phyloP scores from a whole-genome alignment of 2,888 invertebrate species.

The Dynastes grantii region DNA sequence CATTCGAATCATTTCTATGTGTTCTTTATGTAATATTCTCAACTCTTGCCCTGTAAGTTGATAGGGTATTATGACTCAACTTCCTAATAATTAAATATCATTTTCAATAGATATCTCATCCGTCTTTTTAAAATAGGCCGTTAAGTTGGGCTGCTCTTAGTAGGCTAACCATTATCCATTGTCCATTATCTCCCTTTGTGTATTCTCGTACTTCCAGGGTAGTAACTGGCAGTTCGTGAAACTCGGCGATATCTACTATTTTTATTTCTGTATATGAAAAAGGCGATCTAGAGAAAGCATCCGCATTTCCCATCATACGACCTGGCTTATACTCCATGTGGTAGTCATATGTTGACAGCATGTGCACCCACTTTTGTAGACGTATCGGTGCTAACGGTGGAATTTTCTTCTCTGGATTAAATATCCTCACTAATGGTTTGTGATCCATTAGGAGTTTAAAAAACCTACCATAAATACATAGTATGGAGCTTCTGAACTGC shows the following conservation, averaged over 20 bases:
- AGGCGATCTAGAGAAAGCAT: background rate
- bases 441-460: too few species aligned
- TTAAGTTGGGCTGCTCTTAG: background rate
- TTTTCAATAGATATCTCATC: constrained; percentile 6
- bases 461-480: too few species aligned
- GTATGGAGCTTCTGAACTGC: too few species aligned
- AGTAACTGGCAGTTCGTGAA: background rate
- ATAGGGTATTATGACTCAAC: background rate
- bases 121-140: background rate
- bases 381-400: too few species aligned
- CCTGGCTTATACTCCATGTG: background rate
- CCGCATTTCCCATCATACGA: background rate
- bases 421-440: too few species aligned
- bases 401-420: too few species aligned
- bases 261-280: background rate
- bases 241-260: background rate
- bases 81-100: background rate
- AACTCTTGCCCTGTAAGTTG: background rate
- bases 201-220: background rate
- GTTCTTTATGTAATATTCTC: background rate
- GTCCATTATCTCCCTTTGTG: background rate
- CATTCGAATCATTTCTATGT: background rate
- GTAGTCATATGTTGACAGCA: background rate
- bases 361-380: background rate
- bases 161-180: background rate